These are phyloP conservation scores for Brachirus orientalis DNA, from an alignment of 2,113 vertebrate genomes.

Conservation along the genomic window DNA sequence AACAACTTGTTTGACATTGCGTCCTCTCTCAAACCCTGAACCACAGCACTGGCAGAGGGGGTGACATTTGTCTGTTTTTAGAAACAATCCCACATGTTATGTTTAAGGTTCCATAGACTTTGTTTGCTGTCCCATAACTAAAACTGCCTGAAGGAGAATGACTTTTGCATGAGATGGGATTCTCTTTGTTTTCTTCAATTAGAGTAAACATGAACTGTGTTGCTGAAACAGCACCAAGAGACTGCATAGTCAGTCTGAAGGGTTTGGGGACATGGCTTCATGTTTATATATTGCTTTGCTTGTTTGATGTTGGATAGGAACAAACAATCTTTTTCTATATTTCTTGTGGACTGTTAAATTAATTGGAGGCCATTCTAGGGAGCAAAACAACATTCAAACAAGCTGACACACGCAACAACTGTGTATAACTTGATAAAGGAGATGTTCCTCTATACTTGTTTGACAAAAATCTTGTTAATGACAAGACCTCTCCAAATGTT, in stretches of 20 bases:
- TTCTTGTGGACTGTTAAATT: background rate
- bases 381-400: no score
- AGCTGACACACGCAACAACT: no score
- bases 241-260: background rate
- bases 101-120: background rate
- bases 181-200: background rate
- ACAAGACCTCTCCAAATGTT: no score
- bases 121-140: background rate
- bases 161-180: no score
- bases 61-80: background rate
- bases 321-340: background rate
- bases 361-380: no score
- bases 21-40: background rate
- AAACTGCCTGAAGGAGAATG: background rate
- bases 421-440: no score
- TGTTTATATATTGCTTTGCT: background rate
- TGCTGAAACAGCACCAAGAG: background rate
- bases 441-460: no score
- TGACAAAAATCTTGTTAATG: no score
- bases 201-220: background rate
- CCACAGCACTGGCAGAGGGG: background rate
- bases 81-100: background rate
- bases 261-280: background rate
- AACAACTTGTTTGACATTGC: slow-evolving; percentile 7
- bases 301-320: background rate